A percentile compares a stretch with the other conserved stretches of the same genome.
Conservation (phyloP, 2,113 vertebrate genomes). For the Oophaga pumilio region DNA sequence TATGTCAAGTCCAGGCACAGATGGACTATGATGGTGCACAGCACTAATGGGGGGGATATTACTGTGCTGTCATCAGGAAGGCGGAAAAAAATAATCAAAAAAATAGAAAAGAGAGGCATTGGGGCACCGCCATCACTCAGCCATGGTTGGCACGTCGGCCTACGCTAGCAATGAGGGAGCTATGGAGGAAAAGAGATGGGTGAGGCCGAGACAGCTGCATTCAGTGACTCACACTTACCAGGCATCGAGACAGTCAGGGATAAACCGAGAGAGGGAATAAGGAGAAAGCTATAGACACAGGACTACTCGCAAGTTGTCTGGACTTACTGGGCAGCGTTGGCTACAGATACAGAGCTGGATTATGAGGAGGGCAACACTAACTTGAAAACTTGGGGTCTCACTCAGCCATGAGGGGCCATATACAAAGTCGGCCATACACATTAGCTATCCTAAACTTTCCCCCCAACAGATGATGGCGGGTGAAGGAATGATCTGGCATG, state of each 20-base stretch:
- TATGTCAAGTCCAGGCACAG: background rate
- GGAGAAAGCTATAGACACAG: background rate
- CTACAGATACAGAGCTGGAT: no score
- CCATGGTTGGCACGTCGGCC: background rate
- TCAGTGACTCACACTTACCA: conserved; percentile 43
- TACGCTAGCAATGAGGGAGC: background rate
- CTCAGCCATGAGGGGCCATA: no score
- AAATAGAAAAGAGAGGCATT: background rate
- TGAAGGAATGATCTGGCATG: no score
- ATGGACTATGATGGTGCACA: background rate
- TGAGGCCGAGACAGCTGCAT: conserved; percentile 24
- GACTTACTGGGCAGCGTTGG: no score
- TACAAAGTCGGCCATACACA: no score
- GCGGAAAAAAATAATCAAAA: background rate
- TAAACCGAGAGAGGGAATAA: background rate
- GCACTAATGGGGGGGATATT: background rate
- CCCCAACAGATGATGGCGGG: no score
- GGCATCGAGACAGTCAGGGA: background rate
- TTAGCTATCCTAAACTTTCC: no score
- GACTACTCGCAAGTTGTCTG: no score
- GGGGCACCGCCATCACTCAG: background rate
- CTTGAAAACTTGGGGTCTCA: no score
- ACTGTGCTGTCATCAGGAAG: background rate
- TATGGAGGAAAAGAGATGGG: background rate
- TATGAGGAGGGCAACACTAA: no score